Conservation (phyloP, 2,797 vertebrate species). For the Argyrosomus regius region DNA sequence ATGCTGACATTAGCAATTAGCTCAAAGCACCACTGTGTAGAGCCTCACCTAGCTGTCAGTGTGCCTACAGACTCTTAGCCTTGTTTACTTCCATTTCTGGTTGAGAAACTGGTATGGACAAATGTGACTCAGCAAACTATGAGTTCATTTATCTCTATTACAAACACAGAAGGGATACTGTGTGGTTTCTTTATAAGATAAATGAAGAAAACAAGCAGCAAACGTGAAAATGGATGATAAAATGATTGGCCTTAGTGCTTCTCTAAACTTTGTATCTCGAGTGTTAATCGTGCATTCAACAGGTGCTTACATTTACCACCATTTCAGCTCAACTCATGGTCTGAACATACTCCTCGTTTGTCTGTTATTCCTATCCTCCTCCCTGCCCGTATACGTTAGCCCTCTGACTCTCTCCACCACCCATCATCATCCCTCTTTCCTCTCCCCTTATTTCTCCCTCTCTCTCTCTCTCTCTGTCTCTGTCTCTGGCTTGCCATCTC, state of each 20-base stretch:
- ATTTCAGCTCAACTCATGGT: constrained; percentile 28
- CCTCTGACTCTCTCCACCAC: constrained; percentile 17
- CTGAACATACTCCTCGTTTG: constrained; percentile 35
- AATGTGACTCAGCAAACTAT: neutral
- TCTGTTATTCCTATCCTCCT: constrained; percentile 24
- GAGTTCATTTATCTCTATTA: constrained; percentile 1
- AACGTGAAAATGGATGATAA: neutral
- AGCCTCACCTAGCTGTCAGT: neutral
- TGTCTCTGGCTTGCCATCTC: constrained; percentile 45
- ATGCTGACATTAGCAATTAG: neutral
- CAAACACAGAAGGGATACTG: neutral
- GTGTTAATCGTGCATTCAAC: constrained; percentile 27
- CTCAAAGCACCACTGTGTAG: neutral
- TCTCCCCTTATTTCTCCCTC: constrained; percentile 23
- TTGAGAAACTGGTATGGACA: neutral
- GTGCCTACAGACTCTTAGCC: neutral
- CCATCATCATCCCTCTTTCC: constrained; percentile 54
- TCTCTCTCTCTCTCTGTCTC: constrained; percentile 18
- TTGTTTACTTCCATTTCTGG: neutral
- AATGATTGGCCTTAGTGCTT: neutral
- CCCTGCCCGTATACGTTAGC: constrained; percentile 15
- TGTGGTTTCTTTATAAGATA: neutral
- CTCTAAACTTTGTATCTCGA: neutral
- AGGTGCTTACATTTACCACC: constrained; percentile 30
- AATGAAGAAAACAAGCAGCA: neutral